These are phyloP conservation scores for Oegoconia quadripuncta DNA, from an alignment of 2,888 invertebrate species.

Conservation along the genomic window DNA sequence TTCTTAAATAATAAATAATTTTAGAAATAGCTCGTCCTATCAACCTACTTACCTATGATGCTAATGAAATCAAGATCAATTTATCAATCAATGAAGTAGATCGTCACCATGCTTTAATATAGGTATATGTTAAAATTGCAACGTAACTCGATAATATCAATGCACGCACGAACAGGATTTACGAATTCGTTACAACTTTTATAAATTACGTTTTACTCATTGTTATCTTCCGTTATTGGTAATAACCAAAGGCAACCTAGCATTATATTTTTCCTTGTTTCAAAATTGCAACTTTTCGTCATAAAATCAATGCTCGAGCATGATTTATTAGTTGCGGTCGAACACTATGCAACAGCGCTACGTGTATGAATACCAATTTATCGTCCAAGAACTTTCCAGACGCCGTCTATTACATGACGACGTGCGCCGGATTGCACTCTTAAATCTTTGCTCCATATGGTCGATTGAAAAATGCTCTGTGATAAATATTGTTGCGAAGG, in stretches of 20 bases:
- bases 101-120: no score
- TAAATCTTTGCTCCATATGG: not conserved
- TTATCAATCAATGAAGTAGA: no score
- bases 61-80: no score
- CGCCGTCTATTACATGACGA: constrained; percentile 15
- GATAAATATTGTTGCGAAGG: not conserved
- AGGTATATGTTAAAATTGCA: no score
- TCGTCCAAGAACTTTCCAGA: constrained; percentile 30
- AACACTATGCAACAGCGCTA: not conserved
- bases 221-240: no score
- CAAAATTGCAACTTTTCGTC: not conserved
- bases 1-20: no score
- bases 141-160: no score
- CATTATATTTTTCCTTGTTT: not conserved
- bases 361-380: constrained; percentile 32
- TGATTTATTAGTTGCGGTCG: constrained; percentile 9
- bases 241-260: not conserved
- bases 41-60: no score
- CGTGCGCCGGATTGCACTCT: constrained; percentile 2
- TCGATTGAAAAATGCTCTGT: not conserved
- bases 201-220: no score
- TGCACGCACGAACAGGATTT: no score
- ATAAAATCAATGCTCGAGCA: constrained; percentile 3
- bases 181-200: no score
- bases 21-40: no score